These are phyloP conservation scores for Bombus polaris DNA, from an alignment of 1,140 invertebrate species.

Conservation along the genomic window DNA sequence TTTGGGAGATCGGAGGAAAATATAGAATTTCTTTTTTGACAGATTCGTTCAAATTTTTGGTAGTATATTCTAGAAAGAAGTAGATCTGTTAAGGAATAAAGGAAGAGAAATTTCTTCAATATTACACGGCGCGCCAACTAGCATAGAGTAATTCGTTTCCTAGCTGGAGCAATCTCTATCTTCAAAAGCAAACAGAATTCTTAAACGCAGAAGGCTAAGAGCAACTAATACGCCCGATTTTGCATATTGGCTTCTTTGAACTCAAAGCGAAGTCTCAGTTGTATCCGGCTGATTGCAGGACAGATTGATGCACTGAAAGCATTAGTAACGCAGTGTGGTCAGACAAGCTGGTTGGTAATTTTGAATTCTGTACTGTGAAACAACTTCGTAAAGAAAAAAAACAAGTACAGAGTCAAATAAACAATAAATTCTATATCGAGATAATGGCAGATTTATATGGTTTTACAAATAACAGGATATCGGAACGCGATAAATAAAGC, in stretches of 20 bases:
- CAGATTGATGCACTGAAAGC: not conserved
- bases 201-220: not conserved
- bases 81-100: not conserved
- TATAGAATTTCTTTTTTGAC: too few relatives aligned
- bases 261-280: not conserved
- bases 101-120: too few relatives aligned
- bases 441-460: not conserved
- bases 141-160: not conserved
- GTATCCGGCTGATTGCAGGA: not conserved
- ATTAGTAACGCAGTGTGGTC: not conserved
- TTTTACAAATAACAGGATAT: not conserved
- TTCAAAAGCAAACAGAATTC: slow-evolving; percentile 17
- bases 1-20: too few relatives aligned
- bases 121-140: too few relatives aligned
- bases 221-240: not conserved
- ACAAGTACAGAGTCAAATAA: not conserved
- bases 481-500: not conserved
- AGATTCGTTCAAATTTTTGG: too few relatives aligned
- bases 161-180: not conserved
- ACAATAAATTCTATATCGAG: not conserved
- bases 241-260: slow-evolving; percentile 4
- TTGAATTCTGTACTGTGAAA: not conserved
- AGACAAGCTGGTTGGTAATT: not conserved
- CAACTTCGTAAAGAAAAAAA: too few relatives aligned
- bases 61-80: not conserved